These are phyloP conservation scores for Lynx canadensis DNA, from an alignment of 2,113 vertebrate genomes.

Conservation along the genomic window DNA sequence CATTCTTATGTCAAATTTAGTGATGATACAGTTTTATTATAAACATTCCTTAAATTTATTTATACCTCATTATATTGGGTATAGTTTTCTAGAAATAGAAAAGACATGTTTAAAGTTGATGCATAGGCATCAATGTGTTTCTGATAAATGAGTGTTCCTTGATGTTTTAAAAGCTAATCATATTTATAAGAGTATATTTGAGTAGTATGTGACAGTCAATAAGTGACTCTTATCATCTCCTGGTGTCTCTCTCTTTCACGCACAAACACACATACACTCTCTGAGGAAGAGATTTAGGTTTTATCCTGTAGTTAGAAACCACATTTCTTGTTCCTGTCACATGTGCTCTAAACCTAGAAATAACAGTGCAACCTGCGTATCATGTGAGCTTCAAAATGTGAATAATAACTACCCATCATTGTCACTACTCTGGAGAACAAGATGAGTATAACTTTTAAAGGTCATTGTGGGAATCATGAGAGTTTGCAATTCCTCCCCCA, in stretches of 20 bases:
- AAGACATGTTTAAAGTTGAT: background rate
- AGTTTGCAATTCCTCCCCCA: background rate
- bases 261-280: background rate
- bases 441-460: background rate
- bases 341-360: background rate
- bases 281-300: background rate
- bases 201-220: background rate
- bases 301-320: background rate
- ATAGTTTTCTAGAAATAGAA: background rate
- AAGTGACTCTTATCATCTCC: background rate
- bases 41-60: slow-evolving; percentile 10
- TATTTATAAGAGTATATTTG: background rate
- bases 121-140: background rate
- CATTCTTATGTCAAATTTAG: background rate
- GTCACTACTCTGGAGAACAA: background rate
- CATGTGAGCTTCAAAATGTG: background rate
- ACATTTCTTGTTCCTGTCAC: background rate
- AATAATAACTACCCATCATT: background rate
- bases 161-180: background rate
- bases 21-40: slow-evolving; percentile 1
- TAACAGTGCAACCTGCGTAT: background rate
- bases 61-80: background rate
- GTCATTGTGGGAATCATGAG: background rate
- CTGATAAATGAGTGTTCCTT: background rate
- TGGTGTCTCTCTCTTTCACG: background rate